A percentile compares a stretch with the other conserved stretches of the same genome.
Conservation (phyloP, 2,888 invertebrate species). For the Mechanitis messenoides region DNA sequence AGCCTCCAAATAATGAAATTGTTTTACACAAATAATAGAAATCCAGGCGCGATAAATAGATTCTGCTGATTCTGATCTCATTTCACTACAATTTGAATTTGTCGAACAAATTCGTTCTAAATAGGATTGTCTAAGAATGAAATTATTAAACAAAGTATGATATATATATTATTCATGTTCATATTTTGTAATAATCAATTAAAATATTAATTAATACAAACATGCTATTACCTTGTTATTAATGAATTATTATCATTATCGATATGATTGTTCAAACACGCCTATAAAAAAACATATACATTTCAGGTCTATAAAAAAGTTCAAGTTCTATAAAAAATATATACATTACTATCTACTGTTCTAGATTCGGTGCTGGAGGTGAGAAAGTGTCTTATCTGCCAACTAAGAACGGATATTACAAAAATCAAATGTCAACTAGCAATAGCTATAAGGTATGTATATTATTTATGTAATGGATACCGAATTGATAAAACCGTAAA, state of each 20-base stretch:
- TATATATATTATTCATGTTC: no score
- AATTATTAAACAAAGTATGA: no score
- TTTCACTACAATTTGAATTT: background rate
- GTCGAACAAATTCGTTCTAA: background rate
- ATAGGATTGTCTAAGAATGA: no score
- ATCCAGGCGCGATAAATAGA: background rate
- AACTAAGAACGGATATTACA: constrained; percentile 79
- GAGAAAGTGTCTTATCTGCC: constrained; percentile 80
- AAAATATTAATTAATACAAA: no score
- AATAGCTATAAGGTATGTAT: constrained; percentile 79
- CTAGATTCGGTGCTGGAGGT: constrained; percentile 78
- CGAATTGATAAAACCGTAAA: no score
- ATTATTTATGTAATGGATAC: no score
- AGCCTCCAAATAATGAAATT: background rate
- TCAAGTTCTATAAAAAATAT: no score
- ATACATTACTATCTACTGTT: constrained; percentile 28
- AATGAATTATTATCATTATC: no score
- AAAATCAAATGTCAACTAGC: constrained; percentile 66
- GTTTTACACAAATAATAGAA: background rate
- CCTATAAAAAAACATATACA: background rate
- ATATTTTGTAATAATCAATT: no score
- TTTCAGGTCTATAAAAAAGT: background rate
- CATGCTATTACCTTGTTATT: no score
- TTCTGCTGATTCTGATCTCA: background rate
- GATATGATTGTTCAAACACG: no score